Percentiles rank a stretch among this genome's conserved stretches.
These are phyloP conservation scores for Pachyrhynchus sulphureomaculatus DNA, from an alignment of 1,140 invertebrate species.

Conservation along the genomic window DNA sequence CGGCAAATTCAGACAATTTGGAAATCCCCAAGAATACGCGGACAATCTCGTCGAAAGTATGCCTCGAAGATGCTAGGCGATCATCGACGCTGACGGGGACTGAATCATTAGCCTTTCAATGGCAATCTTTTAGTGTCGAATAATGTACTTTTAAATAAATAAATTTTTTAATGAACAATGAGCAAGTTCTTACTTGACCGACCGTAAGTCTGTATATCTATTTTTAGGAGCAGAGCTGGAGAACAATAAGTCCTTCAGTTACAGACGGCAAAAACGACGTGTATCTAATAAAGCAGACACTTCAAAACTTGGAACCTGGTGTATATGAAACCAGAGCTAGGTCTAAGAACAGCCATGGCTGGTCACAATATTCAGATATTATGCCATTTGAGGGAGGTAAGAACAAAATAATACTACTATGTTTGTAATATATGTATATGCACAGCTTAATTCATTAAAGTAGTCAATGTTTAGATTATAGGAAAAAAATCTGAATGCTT, in stretches of 20 bases:
- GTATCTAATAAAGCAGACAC: slow-evolving; percentile 36
- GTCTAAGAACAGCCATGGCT: slow-evolving; percentile 40
- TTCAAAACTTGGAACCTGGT: slow-evolving; percentile 34
- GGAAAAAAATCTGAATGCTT: too few species aligned
- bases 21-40: too few species aligned
- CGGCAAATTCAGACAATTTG: too few species aligned
- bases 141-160: too few species aligned
- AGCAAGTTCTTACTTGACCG: too few species aligned
- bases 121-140: too few species aligned
- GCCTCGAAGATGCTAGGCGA: too few species aligned
- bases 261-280: slow-evolving; percentile 26
- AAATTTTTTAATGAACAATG: too few species aligned
- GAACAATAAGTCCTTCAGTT: slow-evolving; percentile 34
- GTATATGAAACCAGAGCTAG: slow-evolving; percentile 39
- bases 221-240: slow-evolving; percentile 37
- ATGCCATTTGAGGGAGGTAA: slow-evolving; percentile 40
- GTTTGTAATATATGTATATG: not conserved
- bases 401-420: not conserved
- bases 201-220: too few species aligned
- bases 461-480: not conserved
- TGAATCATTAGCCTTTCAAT: too few species aligned
- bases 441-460: not conserved
- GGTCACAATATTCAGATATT: slow-evolving; percentile 39
- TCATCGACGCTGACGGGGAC: too few species aligned
- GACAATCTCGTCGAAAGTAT: too few species aligned